These are phyloP conservation scores for Calephelis nemesis DNA, from an alignment of 1,140 invertebrate genomes.

Conservation along the genomic window DNA sequence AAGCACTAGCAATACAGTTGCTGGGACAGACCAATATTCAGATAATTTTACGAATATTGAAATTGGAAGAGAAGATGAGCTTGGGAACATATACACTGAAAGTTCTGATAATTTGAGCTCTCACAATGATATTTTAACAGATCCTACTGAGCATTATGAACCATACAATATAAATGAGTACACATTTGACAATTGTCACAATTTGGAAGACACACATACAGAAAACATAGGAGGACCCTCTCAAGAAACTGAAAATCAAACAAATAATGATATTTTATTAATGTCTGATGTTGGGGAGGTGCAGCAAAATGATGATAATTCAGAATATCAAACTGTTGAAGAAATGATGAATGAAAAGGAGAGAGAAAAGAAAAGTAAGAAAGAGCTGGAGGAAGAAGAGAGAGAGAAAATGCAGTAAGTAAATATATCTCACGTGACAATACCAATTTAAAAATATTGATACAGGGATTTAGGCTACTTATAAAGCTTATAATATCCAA, in stretches of 20 bases:
- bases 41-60: conserved; percentile 54
- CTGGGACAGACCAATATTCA: conserved; percentile 38
- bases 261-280: conserved; percentile 45
- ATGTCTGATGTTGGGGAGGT: conserved; percentile 57
- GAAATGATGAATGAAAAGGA: conserved; percentile 80
- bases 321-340: conserved; percentile 59
- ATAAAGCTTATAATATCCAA: no score
- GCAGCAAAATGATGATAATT: conserved; percentile 49
- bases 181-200: conserved; percentile 48
- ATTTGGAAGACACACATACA: conserved; percentile 39
- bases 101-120: conserved; percentile 50
- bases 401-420: conserved; percentile 95
- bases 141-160: conserved; percentile 62
- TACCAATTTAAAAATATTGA: background rate
- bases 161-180: conserved; percentile 61
- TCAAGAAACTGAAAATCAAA: conserved; percentile 29
- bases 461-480: no score
- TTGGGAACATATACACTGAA: conserved; percentile 64
- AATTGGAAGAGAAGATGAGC: conserved; percentile 46
- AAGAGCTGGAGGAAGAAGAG: conserved; percentile 93
- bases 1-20: conserved; percentile 39
- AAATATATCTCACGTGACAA: background rate
- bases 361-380: conserved; percentile 86
- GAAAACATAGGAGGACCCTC: conserved; percentile 37
- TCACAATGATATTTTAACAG: conserved; percentile 52